Conservation (phyloP, 2,888 invertebrate species). For the Scaptomyza cyrtandrae region DNA sequence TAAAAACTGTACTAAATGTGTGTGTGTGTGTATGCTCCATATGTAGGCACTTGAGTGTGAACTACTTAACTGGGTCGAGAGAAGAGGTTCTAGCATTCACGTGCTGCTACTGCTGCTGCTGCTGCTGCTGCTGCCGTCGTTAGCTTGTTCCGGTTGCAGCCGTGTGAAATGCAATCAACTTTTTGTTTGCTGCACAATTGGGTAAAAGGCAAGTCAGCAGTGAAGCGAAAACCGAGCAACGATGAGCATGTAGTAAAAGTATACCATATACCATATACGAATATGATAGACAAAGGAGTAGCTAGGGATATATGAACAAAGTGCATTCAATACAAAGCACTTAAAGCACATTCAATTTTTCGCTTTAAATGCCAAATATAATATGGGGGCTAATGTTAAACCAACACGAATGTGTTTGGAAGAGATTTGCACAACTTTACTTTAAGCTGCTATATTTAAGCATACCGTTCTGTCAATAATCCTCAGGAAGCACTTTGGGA, state of each 20-base stretch:
- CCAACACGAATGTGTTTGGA: not conserved
- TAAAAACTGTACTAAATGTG: conserved; percentile 2
- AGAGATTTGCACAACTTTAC: conserved; percentile 9
- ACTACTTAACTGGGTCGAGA: conserved; percentile 63
- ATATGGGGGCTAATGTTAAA: conserved; percentile 9
- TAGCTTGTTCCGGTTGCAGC: conserved; percentile 34
- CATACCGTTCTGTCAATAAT: conserved; percentile 34
- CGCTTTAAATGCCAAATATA: conserved; percentile 30
- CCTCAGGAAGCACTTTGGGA: conserved; percentile 33
- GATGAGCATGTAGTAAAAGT: conserved; percentile 10
- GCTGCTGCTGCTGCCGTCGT: not conserved
- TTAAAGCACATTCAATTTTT: conserved; percentile 29
- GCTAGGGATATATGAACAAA: not conserved
- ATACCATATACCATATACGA: not conserved
- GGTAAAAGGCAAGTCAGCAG: conserved; percentile 61
- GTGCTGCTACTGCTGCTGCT: not conserved
- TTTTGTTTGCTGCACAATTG: conserved; percentile 71
- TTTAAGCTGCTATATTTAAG: conserved; percentile 10
- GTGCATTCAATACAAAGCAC: conserved; percentile 26
- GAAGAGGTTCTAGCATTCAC: conserved; percentile 32
- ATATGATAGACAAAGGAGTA: conserved; percentile 23
- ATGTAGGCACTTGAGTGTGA: conserved; percentile 53
- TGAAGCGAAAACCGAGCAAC: conserved; percentile 25
- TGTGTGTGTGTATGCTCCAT: conserved; percentile 16
- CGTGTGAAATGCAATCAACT: conserved; percentile 79